Base-by-base conservation (phyloP, 2,888 invertebrate genomes). In the Ligdia adustata region DNA sequence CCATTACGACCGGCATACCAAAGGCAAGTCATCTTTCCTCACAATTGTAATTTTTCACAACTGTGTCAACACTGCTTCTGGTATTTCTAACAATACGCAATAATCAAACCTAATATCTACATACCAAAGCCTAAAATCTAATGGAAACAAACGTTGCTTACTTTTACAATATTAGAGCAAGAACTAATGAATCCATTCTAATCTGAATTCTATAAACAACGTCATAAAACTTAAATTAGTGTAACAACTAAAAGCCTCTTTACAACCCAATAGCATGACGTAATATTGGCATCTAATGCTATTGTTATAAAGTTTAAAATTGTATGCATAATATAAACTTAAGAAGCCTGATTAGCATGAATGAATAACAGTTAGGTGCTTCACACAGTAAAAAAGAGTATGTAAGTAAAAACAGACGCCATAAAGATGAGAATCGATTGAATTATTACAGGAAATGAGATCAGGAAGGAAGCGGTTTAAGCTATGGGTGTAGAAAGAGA, bases 21-120 rank as follows among this genome's bases (percentile, higher is more conserved):
- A 24, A 12, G 12, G 6, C 5, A 16, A 33, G 5, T 22, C 39
- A 46, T 34, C 9, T 39, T 32, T 39, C n/a, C 22, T 4, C 3
- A 22, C 22, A 28, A 13, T 13, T 34, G 11, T 9, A 35, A 7
- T 27, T 39, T 26, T 34, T 39, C 27, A 28, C 46, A 46, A 20
- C 34, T 46, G 46, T 46, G 16, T 46, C 33, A 46, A 46, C 39
- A 34, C 6, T 15, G 18, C 31, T 40, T 22, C 28, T 22, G 13
- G 2, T 11, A 9, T 11, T 9, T 6, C 9, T 9, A 9, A n/a
- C 4, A 4, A 3, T 14, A 33, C 1, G 9, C 33, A 24, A 39
- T 20, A 33, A 18, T 20, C 4, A 22, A 18, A 31, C 13, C 12
- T 37, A n/a, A 35, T 26, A n/a, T 5, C n/a, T 7, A 22, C 7